These are phyloP conservation scores for human (Homo sapiens) DNA, from an alignment of 2,113 vertebrate species.

Conservation along the genomic window DNA sequence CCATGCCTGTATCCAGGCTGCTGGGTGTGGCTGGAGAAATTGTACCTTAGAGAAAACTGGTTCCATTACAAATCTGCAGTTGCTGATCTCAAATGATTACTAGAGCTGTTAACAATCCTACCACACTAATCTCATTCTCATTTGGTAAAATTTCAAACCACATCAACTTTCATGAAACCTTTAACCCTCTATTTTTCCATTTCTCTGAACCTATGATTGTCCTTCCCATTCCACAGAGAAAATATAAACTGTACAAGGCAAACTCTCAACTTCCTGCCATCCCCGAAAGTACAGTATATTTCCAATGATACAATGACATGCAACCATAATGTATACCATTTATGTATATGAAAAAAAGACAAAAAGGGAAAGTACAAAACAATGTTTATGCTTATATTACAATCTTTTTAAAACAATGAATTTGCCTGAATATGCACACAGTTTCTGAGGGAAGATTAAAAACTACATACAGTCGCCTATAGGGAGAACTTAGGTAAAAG, in stretches of 20 bases:
- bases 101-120: background rate
- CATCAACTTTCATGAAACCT: background rate
- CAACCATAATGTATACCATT: background rate
- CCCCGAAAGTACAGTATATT: background rate
- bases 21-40: background rate
- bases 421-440: background rate
- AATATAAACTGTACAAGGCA: background rate
- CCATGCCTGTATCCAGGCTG: background rate
- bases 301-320: background rate
- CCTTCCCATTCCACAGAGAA: background rate
- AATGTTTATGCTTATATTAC: background rate
- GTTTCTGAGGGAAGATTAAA: background rate
- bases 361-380: slow-evolving; percentile 2
- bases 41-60: background rate
- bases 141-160: slow-evolving; percentile 8
- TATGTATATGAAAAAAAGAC: background rate
- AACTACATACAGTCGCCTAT: background rate
- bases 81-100: background rate
- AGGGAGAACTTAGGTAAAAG: background rate
- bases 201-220: slow-evolving; percentile 4
- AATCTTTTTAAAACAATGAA: slow-evolving; percentile 1
- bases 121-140: background rate
- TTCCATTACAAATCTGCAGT: background rate
- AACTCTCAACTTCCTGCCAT: background rate
- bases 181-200: slow-evolving; percentile 9